Evolutionary conservation across 2,888 invertebrate genomes (phyloP), one percentile per base, ranked within the genome.

Genomic region (Lasioglossum pauxillum): DNA sequence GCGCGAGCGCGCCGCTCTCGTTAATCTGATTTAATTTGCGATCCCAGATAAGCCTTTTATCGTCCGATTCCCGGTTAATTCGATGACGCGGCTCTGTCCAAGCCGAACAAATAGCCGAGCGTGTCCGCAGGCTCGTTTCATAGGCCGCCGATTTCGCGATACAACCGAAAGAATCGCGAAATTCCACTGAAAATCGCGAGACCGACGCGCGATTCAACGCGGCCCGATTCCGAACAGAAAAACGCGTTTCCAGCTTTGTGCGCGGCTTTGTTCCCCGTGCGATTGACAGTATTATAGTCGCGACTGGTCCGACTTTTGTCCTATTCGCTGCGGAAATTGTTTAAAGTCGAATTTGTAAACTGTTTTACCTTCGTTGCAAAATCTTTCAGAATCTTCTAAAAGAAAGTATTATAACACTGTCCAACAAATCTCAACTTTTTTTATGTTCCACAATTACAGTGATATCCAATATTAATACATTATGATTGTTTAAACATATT

Each of bases 1-100:
- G 38, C 67, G 31, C 64, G n/a, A 71, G 57, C 44, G 49, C 49
- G 16, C 69, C 23, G 8, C 31, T 53, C 27, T 41, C 75, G 80
- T 82, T 87, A 82, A 82, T 86, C 82, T 71, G 86, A 77, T 86
- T 86, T 80, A 74, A 77, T 82, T 82, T 76, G 19, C 69, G 57
- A 85, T 79, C 44, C 79, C 74, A 64, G 77, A 85, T 87, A 86
- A 85, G 86, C 79, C 75, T 82, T 87, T 78, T 82, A 87, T 85
- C 75, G 74, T 60, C 53, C 75, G 44, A 69, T 87, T 82, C 53
- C 44, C 35, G 53, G 44, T 77, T 77, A 80, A 85, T 75, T 84
- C 71, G 41, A 75, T 69, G 74, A 72, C 53, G 27, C 73, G 44
- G 12, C 10, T 23, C 41, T 41, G 71, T 27, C 12, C 44, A 27